phyloP scores from a whole-genome alignment of 2,888 invertebrate genomes.

The Xestia rhomboidea region DNA sequence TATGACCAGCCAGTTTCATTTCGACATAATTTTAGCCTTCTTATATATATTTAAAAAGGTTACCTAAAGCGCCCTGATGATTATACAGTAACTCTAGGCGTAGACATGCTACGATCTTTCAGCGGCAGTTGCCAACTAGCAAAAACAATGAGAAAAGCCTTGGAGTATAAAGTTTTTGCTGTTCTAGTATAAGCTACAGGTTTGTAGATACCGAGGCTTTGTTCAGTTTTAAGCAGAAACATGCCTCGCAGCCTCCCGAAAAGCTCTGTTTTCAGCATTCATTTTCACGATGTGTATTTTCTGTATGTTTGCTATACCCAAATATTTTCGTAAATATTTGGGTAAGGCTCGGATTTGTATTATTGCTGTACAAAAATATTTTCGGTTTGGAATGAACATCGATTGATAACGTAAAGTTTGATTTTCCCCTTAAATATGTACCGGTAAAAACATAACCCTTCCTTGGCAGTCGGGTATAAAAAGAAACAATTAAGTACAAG shows the following conservation, averaged over 20 bases:
- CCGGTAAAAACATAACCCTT: background rate
- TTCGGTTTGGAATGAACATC: background rate
- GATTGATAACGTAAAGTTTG: background rate
- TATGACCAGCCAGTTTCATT: background rate
- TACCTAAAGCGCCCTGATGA: background rate
- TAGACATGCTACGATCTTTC: constrained; percentile 10
- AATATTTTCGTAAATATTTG: background rate
- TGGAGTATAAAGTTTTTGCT: constrained; percentile 26
- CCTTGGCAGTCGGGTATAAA: background rate
- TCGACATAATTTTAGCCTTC: background rate
- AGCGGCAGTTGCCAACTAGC: constrained; percentile 19
- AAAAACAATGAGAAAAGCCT: constrained; percentile 21
- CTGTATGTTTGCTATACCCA: background rate
- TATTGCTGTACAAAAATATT: background rate
- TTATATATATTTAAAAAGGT: background rate
- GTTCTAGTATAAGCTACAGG: background rate
- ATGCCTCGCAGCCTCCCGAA: background rate
- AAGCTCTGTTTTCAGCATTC: background rate
- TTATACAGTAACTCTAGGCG: background rate
- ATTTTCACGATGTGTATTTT: background rate
- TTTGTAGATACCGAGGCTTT: constrained; percentile 12
- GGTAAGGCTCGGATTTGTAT: background rate
- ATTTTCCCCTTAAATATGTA: background rate
- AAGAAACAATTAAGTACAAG: no score
- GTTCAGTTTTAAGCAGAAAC: constrained; percentile 8